Evolutionary conservation across 2,113 vertebrate genomes (phyloP), one percentile per base, ranked within the genome.

Genomic region (Agapornis roseicollis): DNA sequence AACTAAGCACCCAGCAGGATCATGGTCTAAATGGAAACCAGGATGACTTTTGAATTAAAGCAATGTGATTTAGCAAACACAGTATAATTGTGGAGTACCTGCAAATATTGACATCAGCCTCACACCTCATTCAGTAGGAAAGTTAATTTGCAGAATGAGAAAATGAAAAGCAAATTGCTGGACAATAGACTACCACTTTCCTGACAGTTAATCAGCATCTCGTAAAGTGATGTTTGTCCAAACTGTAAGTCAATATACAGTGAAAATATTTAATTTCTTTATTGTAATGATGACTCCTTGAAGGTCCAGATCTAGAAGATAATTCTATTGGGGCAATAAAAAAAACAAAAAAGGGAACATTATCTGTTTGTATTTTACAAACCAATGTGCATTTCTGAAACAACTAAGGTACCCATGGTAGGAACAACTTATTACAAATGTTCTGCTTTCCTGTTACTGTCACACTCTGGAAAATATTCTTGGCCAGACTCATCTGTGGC

Each of bases 21-120:
- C 65, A 52, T 44, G 69, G 56, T 64, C 82, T 88, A 90, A 95
- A 93, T 96, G 85, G 77, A 96, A 94, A 93, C 85, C 85, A 29
- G 9, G 79, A 80, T 76, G 56, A 90, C 73, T 94, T 89, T 85
- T 89, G 93, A 88, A 95, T 95, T 94, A 93, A 94, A 92, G 70
- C 83, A 92, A 87, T 65, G 70, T 81, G 56, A 87, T 96, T 92
- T 92, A 94, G 90, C 88, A 96, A 96, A 94, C 90, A 94, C 24
- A 31, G 73, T 76, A 29, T 92, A 94, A 96, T 95, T 93, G 90
- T 79, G 80, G 41, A 94, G 49, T 89, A 92, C 93, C 90, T 96
- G 92, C 96, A 96, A 96, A 93, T 97, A 96, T 94, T 96, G 94
- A 94, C 92, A 93, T 58, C 88, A 88, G 90, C 69, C 80, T 58